Percentiles rank a stretch among this genome's conserved stretches.
Conservation (phyloP, 2,888 invertebrate species). For the Erynnis tages region DNA sequence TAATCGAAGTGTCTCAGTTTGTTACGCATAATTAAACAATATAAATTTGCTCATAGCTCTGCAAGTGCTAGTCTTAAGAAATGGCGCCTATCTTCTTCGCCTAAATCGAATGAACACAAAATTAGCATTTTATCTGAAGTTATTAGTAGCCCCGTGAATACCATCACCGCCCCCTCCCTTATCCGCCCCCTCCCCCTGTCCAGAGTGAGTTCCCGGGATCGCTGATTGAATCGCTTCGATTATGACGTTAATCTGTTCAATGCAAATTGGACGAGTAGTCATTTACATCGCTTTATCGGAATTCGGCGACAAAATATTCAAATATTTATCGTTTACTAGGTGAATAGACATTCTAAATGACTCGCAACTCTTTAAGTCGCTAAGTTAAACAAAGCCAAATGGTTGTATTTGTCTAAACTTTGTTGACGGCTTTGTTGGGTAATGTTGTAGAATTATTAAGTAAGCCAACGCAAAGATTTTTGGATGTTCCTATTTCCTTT, state of each 20-base stretch:
- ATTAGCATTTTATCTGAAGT: conserved; percentile 79
- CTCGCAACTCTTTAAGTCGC: conserved; percentile 17
- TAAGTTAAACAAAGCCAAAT: conserved; percentile 8
- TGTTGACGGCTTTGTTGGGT: background rate
- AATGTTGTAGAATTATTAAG: conserved; percentile 1
- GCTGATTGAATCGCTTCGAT: conserved; percentile 79
- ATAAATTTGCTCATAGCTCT: conserved; percentile 22
- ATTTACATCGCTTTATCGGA: conserved; percentile 78
- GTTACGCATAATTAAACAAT: conserved; percentile 23
- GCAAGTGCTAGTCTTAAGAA: conserved; percentile 20
- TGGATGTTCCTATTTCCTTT: background rate
- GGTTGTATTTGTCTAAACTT: conserved; percentile 13
- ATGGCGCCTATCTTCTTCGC: conserved; percentile 54
- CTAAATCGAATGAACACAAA: conserved; percentile 79
- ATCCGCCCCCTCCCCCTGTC: conserved; percentile 40
- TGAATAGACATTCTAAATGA: conserved; percentile 39
- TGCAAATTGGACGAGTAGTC: conserved; percentile 79
- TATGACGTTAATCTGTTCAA: conserved; percentile 81
- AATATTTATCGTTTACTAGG: conserved; percentile 66
- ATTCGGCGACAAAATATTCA: conserved; percentile 73
- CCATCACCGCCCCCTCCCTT: conserved; percentile 37
- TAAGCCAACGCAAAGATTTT: background rate
- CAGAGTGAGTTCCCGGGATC: conserved; percentile 65
- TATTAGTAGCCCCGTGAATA: conserved; percentile 71
- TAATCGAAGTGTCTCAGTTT: conserved; percentile 9